Evolutionary conservation across 92 coral and sea anemone species (phyloP), one percentile per base, ranked within the genome.

Genomic region (Pocillopora grandis): DNA sequence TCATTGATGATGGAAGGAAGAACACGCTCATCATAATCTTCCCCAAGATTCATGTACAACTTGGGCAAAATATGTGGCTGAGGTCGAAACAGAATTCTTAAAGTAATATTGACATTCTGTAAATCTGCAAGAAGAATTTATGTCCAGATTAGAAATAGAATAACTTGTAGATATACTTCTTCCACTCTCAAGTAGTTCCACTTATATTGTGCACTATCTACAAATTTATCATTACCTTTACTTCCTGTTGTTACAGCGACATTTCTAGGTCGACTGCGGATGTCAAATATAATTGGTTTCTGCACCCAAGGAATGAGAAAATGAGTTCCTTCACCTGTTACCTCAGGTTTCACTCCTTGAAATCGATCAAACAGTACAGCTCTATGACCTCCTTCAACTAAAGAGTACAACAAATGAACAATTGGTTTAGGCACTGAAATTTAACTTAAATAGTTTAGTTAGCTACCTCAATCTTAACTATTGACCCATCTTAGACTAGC

Each of bases 331-430:
- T 97, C 99, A 18, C 95, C 99, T 23, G 88, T 76, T 3, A 97
- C 97, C 2, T 92, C 97, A 20, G 98, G 92, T 85, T 92, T 97
- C 11, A 97, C 99, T 48, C 99, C 99, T 87, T 97, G 99, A 84
- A 97, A 97, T 75, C 99, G 92, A 83, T 97, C 99, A 88, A 97
- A 97, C 72, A 97, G 92, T 64, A 97, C 99, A 64, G 98, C 99
- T 19, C 99, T 91, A 80, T 97, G 99, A 17, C 99, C 99, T 20
- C 99, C 99, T 69, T 97, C 99, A 80, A 97, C 99, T 97, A 74
- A 11, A 68, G 81, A 79, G 75, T n/a, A 81, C 35, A 90, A 76
- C 23, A 68, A 65, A 80, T 78, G 68, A 23, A 52, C 65, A 58
- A 52, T 42, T 76, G 27, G 15, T 2, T 68, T 9, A 12, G 73